Evolutionary conservation across 2,797 vertebrate species (phyloP).

Genomic region (Lepus townsendii): DNA sequence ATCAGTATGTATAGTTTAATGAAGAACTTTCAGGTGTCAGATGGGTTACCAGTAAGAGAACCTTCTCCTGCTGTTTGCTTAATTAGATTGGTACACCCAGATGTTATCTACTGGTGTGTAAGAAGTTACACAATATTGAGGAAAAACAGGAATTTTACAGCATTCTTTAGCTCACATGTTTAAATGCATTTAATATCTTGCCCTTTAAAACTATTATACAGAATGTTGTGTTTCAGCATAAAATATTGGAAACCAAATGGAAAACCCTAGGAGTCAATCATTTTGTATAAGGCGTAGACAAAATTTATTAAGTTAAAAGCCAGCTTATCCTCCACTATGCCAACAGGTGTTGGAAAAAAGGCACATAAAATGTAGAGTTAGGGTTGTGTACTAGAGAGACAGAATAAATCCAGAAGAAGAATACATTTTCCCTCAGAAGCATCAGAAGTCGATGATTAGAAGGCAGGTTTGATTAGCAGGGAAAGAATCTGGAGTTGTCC

Average conservation of each 20-base stretch:
- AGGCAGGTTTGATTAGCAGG: conserved; percentile 20
- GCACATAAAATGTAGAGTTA: conserved; percentile 31
- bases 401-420: conserved; percentile 62
- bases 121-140: neutral
- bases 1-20: conserved; percentile 27
- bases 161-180: neutral
- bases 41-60: neutral
- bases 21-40: conserved; percentile 63
- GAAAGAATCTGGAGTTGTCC: neutral
- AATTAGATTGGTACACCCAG: conserved; percentile 65
- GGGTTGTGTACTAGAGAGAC: neutral
- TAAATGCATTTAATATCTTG: conserved; percentile 16
- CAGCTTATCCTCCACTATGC: neutral
- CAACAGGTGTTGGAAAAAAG: conserved; percentile 41
- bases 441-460: conserved; percentile 19
- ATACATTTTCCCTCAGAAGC: neutral
- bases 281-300: neutral
- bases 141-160: conserved; percentile 12
- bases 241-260: neutral
- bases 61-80: conserved; percentile 62
- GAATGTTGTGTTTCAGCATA: neutral
- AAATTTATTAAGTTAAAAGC: neutral
- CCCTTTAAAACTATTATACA: neutral
- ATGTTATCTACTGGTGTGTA: conserved; percentile 24
- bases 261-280: neutral